These are phyloP conservation scores for Sciurus carolinensis DNA, from an alignment of 2,797 vertebrate genomes.

Conservation along the genomic window DNA sequence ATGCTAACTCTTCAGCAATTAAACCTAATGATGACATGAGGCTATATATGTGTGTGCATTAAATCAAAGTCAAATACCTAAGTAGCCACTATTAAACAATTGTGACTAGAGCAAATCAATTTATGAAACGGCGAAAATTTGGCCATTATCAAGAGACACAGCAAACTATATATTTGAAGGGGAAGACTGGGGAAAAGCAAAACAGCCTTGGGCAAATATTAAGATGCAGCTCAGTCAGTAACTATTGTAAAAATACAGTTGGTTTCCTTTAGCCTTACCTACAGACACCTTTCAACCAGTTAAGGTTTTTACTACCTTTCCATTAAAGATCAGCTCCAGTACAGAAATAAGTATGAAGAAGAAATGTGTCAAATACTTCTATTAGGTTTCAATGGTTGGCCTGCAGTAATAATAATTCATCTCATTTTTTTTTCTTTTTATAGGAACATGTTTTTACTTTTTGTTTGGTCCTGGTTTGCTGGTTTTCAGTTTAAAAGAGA, in stretches of 20 bases:
- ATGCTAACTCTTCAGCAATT: not conserved
- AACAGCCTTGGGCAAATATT: not conserved
- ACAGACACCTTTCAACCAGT: not conserved
- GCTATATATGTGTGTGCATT: not conserved
- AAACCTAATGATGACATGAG: not conserved
- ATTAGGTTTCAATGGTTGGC: slow-evolving; percentile 3
- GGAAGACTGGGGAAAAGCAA: not conserved
- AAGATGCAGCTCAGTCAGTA: not conserved
- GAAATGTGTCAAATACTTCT: not conserved
- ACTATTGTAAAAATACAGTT: not conserved
- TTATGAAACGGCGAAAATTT: slow-evolving; percentile 54
- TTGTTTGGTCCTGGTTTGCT: not conserved
- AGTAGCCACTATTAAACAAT: slow-evolving; percentile 6
- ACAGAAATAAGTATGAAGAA: slow-evolving; percentile 34
- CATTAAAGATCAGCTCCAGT: not conserved
- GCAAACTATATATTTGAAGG: not conserved
- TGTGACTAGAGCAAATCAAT: slow-evolving; percentile 31
- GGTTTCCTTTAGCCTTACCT: not conserved
- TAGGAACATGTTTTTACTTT: not conserved
- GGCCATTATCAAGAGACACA: slow-evolving; percentile 22
- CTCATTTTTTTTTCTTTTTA: not conserved
- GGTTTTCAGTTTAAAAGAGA: slow-evolving; percentile 44
- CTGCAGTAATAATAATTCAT: slow-evolving; percentile 2
- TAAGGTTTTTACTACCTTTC: slow-evolving; percentile 30
- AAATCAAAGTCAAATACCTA: not conserved